A percentile compares a stretch with the other conserved stretches of the same genome.
phyloP scores from a whole-genome alignment of 2,113 vertebrate genomes.

The Centrocercus urophasianus region DNA sequence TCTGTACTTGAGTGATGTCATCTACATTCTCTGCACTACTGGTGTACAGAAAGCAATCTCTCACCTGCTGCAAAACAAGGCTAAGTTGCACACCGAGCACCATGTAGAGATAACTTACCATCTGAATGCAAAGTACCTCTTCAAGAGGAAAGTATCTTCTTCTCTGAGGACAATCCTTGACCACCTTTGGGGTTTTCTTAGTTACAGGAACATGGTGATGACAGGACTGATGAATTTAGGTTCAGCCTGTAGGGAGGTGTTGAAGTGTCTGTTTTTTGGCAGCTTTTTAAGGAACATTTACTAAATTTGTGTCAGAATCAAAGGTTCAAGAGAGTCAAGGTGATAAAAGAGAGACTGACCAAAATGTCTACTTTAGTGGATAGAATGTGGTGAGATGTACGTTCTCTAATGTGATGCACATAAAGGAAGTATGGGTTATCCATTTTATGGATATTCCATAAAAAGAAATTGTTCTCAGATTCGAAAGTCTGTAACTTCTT shows the following conservation, averaged over 20 bases:
- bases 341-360: background rate
- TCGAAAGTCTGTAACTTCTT: background rate
- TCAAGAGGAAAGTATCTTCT: background rate
- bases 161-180: background rate
- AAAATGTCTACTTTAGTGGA: background rate
- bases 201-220: background rate
- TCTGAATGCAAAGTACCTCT: background rate
- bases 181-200: background rate
- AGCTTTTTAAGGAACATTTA: background rate
- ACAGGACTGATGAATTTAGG: background rate
- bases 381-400: background rate
- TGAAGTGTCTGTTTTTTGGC: background rate
- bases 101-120: background rate
- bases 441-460: background rate
- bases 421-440: background rate
- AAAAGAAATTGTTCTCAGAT: background rate
- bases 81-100: background rate
- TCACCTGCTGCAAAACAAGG: background rate
- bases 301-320: background rate
- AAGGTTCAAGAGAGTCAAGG: background rate
- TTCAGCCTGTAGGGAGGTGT: background rate
- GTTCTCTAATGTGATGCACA: background rate
- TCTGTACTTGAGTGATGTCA: background rate
- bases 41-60: background rate
- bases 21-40: background rate